Evolutionary conservation across 2,888 invertebrate genomes (phyloP), one percentile per base, ranked within the genome.

Genomic region (Fragum sueziense): DNA sequence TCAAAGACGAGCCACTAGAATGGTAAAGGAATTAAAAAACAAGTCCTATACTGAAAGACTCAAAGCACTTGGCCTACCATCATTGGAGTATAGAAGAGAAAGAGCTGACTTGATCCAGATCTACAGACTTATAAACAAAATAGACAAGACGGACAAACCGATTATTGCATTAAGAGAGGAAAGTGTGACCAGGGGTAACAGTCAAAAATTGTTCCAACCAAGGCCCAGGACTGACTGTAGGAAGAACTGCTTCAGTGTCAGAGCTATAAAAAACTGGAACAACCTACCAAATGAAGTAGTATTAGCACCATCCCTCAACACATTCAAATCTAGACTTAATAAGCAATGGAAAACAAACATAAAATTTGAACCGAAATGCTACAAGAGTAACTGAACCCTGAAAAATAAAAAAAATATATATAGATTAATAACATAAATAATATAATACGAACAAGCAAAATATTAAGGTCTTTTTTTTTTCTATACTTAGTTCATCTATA

Each of bases 1-100:
- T 0, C 75, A 79, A 25, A 37, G 68, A 51, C 65, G 72, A 59
- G 71, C 75, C 4, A 79, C 68, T 11, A 59, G 54, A 34, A 29
- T 78, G 29, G 31, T 78, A 2, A 65, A 57, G 34, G 52, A 61
- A 6, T n/a, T 74, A 37, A 17, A 34, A 22, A 41, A 52, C 14
- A 14, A 70, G 17, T 9, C 20, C 9, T 74, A 78, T 29, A 4
- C 57, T 11, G 2, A 25, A 57, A 57, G 57, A 57, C 27, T 57
- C 14, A 7, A 14, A 27, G 3, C 14, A 29, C 29, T 25, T 27
- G 33, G 65, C 34, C 34, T 37, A 65, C 34, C 33, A 11, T 20
- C 34, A 17, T 1, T 37, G 14, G 22, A 37, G 2, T 33, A 65
- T 65, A 37, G 65, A 33, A 17, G 34, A 29, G 14, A 22, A 65